phyloP scores from a whole-genome alignment of 2,888 invertebrate species.

The Dicyrtomina minuta region DNA sequence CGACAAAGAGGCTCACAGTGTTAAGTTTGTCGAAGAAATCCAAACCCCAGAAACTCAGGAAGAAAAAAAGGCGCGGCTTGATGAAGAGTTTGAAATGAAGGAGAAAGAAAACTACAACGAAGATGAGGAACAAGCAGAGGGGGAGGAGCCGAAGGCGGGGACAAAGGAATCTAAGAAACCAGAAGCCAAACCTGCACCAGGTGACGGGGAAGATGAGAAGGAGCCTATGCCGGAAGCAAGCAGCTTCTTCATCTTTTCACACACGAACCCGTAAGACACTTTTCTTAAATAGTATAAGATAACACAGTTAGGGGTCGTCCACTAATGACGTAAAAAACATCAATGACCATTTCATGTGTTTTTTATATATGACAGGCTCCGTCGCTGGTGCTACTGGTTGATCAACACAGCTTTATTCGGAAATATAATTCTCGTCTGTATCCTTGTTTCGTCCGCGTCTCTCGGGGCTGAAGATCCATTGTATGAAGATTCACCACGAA shows the following conservation, averaged over 20 bases:
- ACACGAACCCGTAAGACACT: constrained; percentile 80
- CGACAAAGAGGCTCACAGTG: no score
- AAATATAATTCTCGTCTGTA: constrained; percentile 94
- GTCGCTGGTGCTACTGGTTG: constrained; percentile 56
- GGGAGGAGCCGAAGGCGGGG: constrained; percentile 51
- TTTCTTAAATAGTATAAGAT: background rate
- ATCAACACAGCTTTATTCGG: constrained; percentile 76
- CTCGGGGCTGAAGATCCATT: constrained; percentile 97
- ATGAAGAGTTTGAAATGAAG: background rate
- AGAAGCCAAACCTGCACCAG: background rate
- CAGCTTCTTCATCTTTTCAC: constrained; percentile 90
- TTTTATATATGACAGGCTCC: constrained; percentile 29
- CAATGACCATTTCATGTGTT: no score
- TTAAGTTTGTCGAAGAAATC: background rate
- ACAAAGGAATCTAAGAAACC: constrained; percentile 54
- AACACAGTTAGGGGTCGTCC: no score
- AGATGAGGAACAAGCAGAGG: constrained; percentile 55
- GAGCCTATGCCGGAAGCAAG: constrained; percentile 88
- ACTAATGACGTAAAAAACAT: no score
- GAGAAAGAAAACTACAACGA: no score
- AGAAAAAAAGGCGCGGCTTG: background rate
- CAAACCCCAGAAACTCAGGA: background rate
- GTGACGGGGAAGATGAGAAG: constrained; percentile 63
- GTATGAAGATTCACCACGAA: constrained; percentile 60
- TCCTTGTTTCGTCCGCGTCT: constrained; percentile 97